Base-by-base conservation (phyloP, 2,888 invertebrate species). In the Papilio gigon region DNA sequence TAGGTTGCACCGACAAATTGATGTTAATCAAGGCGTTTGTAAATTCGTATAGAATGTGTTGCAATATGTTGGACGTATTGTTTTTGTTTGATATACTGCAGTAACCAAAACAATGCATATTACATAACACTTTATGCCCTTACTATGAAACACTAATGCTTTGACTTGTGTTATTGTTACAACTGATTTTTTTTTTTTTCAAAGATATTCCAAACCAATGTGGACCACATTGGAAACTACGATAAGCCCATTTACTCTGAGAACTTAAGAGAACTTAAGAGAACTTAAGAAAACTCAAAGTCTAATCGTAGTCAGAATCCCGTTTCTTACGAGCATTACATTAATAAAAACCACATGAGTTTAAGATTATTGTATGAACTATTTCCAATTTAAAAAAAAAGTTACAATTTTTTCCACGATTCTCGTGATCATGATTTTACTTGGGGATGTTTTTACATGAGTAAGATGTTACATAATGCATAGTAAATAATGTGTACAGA, bases 1-100 rank as follows among this genome's bases (percentile, higher is more conserved):
- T 44, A 33, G 81, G 78, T 83, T 81, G 78, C 79, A 77, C 77
- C n/a, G 20, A 22, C 58, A 65, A 65, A 65, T 59, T 65, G 44
- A 58, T 14, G 17, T 33, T 59, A 44, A 65, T 33, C n/a, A 47
- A 22, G 44, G 14, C 11, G 25, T 60, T 35, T 33, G n/a, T 33
- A 17, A 30, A 35, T n/a, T 50, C 22, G 9, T 30, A 30, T 17
- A n/a, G n/a, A 30, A n/a, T 56, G n/a, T 25, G 35, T 44, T 50
- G 47, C 20, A 33, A 42, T 27, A 42, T n/a, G 4, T 35, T 14
- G 37, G 12, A 59, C 5, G 14, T 27, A 42, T 40, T 42, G 61
- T 40, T 63, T 35, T n/a, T 4, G 12, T 53, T 22, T 12, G 2
- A 11, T 44, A 1, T 20, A 44, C 8, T 22, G 11, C 44, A 44